Base-by-base conservation (phyloP, 2,797 vertebrate species). In the Anabacerthia variegaticeps region DNA sequence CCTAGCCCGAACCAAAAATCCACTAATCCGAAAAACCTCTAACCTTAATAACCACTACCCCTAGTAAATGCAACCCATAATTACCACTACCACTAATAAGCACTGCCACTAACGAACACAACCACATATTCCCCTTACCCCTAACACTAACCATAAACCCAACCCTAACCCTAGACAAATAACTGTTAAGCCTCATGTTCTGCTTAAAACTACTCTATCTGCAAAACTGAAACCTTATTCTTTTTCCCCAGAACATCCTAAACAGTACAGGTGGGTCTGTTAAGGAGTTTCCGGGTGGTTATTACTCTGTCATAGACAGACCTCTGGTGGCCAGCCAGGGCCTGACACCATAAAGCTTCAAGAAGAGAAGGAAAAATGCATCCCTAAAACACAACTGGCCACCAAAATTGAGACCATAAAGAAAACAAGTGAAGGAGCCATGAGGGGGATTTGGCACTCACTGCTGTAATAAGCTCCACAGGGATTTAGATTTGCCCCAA, bases 311-410 rank as follows among this genome's bases (percentile, higher is more conserved):
- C 97, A 93, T 92, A 98, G 96, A 96, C 97, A 92, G 98, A 98
- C 98, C 97, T 80, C 98, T 98, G 97, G 95, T 97, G 98, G 98
- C 59, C 85, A 63, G 37, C 41, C 87, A 79, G 59, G 67, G 46
- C 72, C 34, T 7, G 4, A 71, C 80, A 85, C 59, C 1, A 1
- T 1, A 2, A 30, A 73, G 54, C 34, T 66, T 13, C 26, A 2
- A 51, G 4, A 26, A 6, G 2, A 51, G 4, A 26, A 6, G 23
- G 24, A 39, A 78, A 72, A 72, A 56, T 0, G 0, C 27, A 28
- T 10, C 22, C 52, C 19, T 36, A 21, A n/a, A 73, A n/a, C 37
- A 55, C 7, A 48, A 67, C 30, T 3, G 32, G 72, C 19, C 34
- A 66, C 48, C 68, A 65, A 71, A 80, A 41, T 61, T 17, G 43